A percentile compares a stretch with the other conserved stretches of the same genome.
Evolutionary conservation across 2,888 invertebrate genomes (phyloP).

Genomic region (Helobdella robusta): DNA sequence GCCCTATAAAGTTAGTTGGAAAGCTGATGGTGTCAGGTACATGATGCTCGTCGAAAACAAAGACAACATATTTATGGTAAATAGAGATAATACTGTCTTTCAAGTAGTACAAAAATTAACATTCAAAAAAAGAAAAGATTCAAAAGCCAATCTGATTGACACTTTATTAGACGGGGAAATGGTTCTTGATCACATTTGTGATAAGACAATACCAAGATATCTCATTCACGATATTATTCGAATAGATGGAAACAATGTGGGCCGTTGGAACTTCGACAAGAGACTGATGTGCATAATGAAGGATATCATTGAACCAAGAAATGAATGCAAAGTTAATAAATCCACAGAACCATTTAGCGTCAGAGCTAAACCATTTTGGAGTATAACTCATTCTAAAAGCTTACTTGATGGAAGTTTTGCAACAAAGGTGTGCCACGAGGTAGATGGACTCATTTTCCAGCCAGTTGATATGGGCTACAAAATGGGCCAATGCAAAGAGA

Average conservation of each 20-base stretch:
- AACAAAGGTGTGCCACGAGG: constrained; percentile 75
- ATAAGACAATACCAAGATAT: constrained; percentile 67
- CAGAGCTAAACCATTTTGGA: constrained; percentile 82
- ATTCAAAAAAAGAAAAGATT: constrained; percentile 66
- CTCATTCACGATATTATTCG: constrained; percentile 86
- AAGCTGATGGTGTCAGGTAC: constrained; percentile 93
- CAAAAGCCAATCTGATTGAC: constrained; percentile 61
- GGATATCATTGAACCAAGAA: constrained; percentile 55
- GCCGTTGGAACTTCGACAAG: constrained; percentile 60
- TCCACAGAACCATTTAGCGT: constrained; percentile 79
- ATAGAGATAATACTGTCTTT: constrained; percentile 83
- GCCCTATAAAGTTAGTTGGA: constrained; percentile 95
- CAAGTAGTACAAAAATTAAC: constrained; percentile 64
- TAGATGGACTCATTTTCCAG: constrained; percentile 95
- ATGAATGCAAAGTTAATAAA: constrained; percentile 65
- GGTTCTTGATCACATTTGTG: constrained; percentile 76
- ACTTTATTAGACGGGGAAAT: constrained; percentile 92
- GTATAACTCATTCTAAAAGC: constrained; percentile 48
- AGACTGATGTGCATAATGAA: constrained; percentile 65
- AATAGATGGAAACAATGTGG: constrained; percentile 56
- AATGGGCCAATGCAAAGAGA: constrained; percentile 69
- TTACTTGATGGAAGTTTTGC: constrained; percentile 70
- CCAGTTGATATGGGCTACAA: constrained; percentile 73
- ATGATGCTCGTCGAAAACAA: constrained; percentile 87
- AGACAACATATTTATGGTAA: constrained; percentile 80